These are phyloP conservation scores for Mythimna albipuncta DNA, from an alignment of 2,888 invertebrate genomes.

Conservation along the genomic window DNA sequence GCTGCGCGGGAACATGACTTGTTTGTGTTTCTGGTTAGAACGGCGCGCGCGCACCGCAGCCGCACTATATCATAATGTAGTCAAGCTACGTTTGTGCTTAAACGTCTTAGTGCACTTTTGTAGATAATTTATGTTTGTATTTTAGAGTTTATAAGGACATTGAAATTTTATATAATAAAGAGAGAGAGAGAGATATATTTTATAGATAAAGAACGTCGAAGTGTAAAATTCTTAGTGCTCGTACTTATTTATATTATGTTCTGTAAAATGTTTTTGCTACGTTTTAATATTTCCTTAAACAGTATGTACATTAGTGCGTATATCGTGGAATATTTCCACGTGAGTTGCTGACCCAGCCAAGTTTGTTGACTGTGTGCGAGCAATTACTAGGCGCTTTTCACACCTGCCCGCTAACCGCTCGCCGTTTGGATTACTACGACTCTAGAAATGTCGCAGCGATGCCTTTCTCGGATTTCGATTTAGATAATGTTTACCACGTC, in stretches of 20 bases:
- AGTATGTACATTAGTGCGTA: neutral
- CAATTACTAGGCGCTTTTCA: slow-evolving; percentile 87
- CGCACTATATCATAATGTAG: slow-evolving; percentile 48
- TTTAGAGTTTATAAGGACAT: neutral
- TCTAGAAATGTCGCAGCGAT: slow-evolving; percentile 81
- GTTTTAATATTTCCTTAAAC: neutral
- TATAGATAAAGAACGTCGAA: too few relatives aligned
- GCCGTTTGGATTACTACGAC: slow-evolving; percentile 75
- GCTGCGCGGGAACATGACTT: slow-evolving; percentile 73
- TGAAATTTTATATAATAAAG: too few relatives aligned
- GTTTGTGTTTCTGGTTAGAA: slow-evolving; percentile 81
- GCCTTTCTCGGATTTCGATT: slow-evolving; percentile 71
- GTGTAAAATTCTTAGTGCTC: neutral
- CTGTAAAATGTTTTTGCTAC: neutral
- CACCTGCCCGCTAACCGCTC: slow-evolving; percentile 83
- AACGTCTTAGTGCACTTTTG: slow-evolving; percentile 47
- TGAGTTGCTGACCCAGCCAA: slow-evolving; percentile 33
- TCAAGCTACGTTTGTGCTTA: slow-evolving; percentile 63
- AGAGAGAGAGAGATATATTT: too few relatives aligned
- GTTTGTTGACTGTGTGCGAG: slow-evolving; percentile 75
- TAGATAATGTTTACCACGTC: slow-evolving; percentile 62
- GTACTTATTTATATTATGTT: neutral
- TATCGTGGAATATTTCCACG: slow-evolving; percentile 41
- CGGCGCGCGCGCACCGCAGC: slow-evolving; percentile 59
- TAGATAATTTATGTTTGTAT: slow-evolving; percentile 16